Base-by-base conservation (phyloP, 1,140 invertebrate genomes). In the Proctacanthus coquilletti region DNA sequence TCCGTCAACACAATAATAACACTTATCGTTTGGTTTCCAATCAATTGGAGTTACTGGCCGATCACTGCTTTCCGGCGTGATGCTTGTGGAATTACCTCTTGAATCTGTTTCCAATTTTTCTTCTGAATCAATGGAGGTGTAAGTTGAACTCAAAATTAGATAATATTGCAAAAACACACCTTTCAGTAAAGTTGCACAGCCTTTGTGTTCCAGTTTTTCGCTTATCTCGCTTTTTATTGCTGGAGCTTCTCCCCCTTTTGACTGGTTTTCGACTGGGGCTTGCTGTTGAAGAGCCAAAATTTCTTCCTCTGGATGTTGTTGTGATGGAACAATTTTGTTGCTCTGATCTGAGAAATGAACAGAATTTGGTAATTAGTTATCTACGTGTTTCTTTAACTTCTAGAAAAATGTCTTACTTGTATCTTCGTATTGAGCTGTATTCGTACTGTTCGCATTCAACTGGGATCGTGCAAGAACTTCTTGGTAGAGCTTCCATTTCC, bases 401-500 rank as follows among this genome's bases (percentile, higher is more conserved):
- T n/a, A n/a, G n/a, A n/a, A n/a, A n/a, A n/a, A n/a, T n/a, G n/a
- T n/a, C n/a, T 35, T 15, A 15, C 18, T 6, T 35, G 18, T 6
- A 5, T 5, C 13, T 11, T 35, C 19, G 33, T 19, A 18, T 15
- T 35, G 33, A 9, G 9, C 17, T 5, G 6, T 18, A 9, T 19
- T 18, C 8, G 23, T 13, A 13, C 8, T 17, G 21, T 32, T 39
- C 15, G 18, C 18, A 34, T 36, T 41, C 14, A 25, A 48, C 42
- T 54, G 54, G 45, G 45, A 52, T 51, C 51, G 45, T 48, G 51
- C 53, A 45, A 80, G 70, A 62, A 71, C 77, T 68, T 81, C 83
- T 74, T 80, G 85, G 64, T 81, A 85, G 67, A 83, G 75, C 74
- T 80, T 84, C 80, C 85, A 87, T 84, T 77, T 84, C 75, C 82